These are phyloP conservation scores for Mesochorus sp. DNA, from an alignment of 2,888 invertebrate genomes.

Conservation along the genomic window DNA sequence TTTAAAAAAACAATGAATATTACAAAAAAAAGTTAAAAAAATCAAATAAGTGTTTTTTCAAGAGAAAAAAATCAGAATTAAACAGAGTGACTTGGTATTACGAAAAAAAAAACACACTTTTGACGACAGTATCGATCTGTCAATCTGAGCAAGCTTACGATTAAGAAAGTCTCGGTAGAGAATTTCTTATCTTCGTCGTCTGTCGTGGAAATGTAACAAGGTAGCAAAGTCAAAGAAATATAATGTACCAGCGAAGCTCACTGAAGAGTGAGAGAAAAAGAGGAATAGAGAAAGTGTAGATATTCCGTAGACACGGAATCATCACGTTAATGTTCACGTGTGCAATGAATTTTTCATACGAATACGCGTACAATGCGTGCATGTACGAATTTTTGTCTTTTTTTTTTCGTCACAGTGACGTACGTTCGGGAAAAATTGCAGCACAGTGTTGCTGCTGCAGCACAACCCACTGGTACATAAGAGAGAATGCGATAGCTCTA, in stretches of 20 bases:
- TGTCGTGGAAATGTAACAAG: conserved; percentile 36
- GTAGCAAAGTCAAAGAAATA: conserved; percentile 9
- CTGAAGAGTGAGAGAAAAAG: not conserved
- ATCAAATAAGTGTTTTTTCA: too few species aligned
- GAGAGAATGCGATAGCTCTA: conserved; percentile 63
- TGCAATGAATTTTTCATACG: not conserved
- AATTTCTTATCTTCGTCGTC: conserved; percentile 25
- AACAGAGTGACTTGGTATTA: too few species aligned
- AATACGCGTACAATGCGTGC: not conserved
- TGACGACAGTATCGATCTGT: conserved; percentile 7
- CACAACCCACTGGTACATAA: conserved; percentile 69
- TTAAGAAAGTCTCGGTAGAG: not conserved
- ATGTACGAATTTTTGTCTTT: too few species aligned
- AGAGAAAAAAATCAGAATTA: too few species aligned
- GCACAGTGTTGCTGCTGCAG: conserved; percentile 64
- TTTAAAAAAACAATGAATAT: too few species aligned
- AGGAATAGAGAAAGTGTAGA: not conserved
- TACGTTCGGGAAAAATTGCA: conserved; percentile 62
- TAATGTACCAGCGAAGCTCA: not conserved
- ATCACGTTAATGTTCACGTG: conserved; percentile 16
- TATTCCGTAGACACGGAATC: conserved; percentile 4
- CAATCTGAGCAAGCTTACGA: conserved; percentile 1
- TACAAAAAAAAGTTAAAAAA: too few species aligned
- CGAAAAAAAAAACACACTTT: not conserved
- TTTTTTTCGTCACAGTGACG: conserved; percentile 12